Evolutionary conservation across 2,888 invertebrate species (phyloP).

Genomic region (Nebria brevicollis): DNA sequence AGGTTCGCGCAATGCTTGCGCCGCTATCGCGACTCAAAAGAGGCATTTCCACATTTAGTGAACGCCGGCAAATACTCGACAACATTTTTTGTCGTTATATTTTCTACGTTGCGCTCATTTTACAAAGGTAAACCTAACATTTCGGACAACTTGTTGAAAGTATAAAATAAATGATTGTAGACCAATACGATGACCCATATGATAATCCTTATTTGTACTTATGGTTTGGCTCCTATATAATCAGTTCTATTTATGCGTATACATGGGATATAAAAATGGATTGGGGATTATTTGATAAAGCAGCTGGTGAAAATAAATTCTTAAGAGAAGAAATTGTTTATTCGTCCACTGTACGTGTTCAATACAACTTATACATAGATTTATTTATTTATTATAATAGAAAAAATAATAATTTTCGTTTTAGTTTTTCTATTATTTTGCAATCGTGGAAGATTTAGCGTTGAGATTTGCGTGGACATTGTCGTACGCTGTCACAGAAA

Average conservation of each 20-base stretch:
- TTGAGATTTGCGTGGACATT: slow-evolving; percentile 83
- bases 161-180: slow-evolving; percentile 55
- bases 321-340: slow-evolving; percentile 84
- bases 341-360: slow-evolving; percentile 72
- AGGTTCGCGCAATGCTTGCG: slow-evolving; percentile 87
- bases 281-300: slow-evolving; percentile 83
- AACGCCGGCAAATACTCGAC: slow-evolving; percentile 86
- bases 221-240: slow-evolving; percentile 74
- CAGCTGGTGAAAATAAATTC: slow-evolving; percentile 79
- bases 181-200: slow-evolving; percentile 62
- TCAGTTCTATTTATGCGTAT: slow-evolving; percentile 83
- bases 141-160: background rate
- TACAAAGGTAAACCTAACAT: slow-evolving; percentile 56
- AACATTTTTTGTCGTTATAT: slow-evolving; percentile 77
- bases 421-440: slow-evolving; percentile 73
- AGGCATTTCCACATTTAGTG: slow-evolving; percentile 82
- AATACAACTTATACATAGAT: background rate
- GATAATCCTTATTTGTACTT: slow-evolving; percentile 75
- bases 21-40: slow-evolving; percentile 82
- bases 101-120: slow-evolving; percentile 62
- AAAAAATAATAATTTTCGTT: slow-evolving; percentile 36
- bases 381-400: slow-evolving; percentile 39
- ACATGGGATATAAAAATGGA: slow-evolving; percentile 91
- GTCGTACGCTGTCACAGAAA: slow-evolving; percentile 75
- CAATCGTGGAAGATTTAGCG: slow-evolving; percentile 82